phyloP scores from a whole-genome alignment of 2,888 invertebrate species.

The Leptinotarsa tumamoca region DNA sequence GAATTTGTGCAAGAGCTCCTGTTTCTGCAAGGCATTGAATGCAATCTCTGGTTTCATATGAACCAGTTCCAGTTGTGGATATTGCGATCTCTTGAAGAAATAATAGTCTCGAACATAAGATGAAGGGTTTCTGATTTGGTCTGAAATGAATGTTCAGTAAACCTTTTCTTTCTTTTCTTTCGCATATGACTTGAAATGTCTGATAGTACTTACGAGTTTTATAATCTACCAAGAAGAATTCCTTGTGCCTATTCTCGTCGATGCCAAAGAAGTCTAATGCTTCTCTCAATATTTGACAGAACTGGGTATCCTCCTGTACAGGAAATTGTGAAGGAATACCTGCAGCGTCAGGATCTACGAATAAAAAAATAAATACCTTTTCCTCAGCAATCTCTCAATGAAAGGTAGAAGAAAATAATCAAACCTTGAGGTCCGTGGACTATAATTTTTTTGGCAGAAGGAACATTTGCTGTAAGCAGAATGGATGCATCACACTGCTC shows the following conservation, averaged over 20 bases:
- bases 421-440: constrained; percentile 90
- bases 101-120: constrained; percentile 94
- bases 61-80: constrained; percentile 94
- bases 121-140: constrained; percentile 95
- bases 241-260: constrained; percentile 87
- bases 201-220: constrained; percentile 86
- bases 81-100: constrained; percentile 86
- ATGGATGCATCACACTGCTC: constrained; percentile 99
- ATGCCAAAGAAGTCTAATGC: constrained; percentile 97
- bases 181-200: no score
- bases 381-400: not conserved
- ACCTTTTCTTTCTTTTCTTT: not conserved
- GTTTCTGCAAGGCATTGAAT: constrained; percentile 87
- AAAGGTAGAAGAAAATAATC: not conserved
- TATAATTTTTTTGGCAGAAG: constrained; percentile 98
- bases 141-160: constrained; percentile 68
- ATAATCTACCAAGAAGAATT: constrained; percentile 96
- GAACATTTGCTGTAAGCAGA: constrained; percentile 97
- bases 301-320: constrained; percentile 97
- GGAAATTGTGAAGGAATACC: constrained; percentile 99
- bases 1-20: constrained; percentile 93
- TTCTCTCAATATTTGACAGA: constrained; percentile 93
- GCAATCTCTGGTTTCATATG: constrained; percentile 95
- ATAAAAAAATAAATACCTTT: not conserved
- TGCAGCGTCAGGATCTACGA: constrained; percentile 83